Evolutionary conservation across 2,888 invertebrate species (phyloP).

Genomic region (Dinocampus coccinellae): DNA sequence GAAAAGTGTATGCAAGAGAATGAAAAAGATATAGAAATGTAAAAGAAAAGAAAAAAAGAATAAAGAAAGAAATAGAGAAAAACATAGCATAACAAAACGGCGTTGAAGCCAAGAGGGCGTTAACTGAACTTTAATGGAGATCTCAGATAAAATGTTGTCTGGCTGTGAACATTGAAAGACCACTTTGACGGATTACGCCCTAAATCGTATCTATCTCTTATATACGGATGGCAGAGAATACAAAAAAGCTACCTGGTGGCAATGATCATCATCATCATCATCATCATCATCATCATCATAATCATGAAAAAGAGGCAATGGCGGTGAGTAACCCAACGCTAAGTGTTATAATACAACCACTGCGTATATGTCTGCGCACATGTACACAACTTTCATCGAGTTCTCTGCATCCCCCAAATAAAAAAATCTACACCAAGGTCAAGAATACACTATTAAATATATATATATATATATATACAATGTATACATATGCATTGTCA

Average conservation of each 20-base stretch:
- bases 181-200: conserved; percentile 68
- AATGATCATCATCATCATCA: neutral
- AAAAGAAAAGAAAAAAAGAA: neutral
- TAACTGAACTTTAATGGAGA: conserved; percentile 69
- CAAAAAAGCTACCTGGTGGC: conserved; percentile 43
- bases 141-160: conserved; percentile 63
- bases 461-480: neutral
- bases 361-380: conserved; percentile 37
- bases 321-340: conserved; percentile 49
- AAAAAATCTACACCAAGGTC: conserved; percentile 27
- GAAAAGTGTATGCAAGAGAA: too few species aligned
- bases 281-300: neutral
- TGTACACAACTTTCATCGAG: neutral
- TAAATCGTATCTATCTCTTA: conserved; percentile 64
- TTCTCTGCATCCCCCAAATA: neutral
- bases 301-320: neutral
- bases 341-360: conserved; percentile 56
- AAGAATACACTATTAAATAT: neutral
- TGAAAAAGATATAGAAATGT: neutral
- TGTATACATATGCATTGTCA: conserved; percentile 5
- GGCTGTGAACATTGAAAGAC: conserved; percentile 61
- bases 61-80: conserved; percentile 24
- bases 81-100: conserved; percentile 27
- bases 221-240: conserved; percentile 23
- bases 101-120: conserved; percentile 64